These are phyloP conservation scores for Sula dactylatra DNA, from an alignment of 2,113 vertebrate species.

Conservation along the genomic window DNA sequence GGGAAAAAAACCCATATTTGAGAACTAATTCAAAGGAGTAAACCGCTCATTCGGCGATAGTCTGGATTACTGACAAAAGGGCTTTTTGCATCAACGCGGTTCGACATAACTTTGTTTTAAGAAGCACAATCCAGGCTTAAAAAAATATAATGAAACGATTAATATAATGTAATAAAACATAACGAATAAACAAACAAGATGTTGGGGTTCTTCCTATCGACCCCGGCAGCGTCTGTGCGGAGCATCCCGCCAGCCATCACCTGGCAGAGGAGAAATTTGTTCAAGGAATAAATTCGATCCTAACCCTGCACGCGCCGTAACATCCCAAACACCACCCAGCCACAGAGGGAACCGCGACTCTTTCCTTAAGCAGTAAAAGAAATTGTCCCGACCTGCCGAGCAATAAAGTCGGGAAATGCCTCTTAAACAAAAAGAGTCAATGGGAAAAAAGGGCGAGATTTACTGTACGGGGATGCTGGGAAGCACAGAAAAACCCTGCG, in stretches of 20 bases:
- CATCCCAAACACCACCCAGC: conserved; percentile 5
- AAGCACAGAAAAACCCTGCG: not conserved
- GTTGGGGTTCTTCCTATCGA: not conserved
- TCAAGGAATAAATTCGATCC: conserved; percentile 68
- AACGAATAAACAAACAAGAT: not conserved
- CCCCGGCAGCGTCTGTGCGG: not conserved
- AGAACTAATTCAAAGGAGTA: conserved; percentile 46
- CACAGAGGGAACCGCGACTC: not conserved
- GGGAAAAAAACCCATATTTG: not conserved
- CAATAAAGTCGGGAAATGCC: conserved; percentile 49
- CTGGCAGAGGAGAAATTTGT: conserved; percentile 69
- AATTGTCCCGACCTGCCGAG: conserved; percentile 6
- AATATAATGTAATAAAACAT: not conserved
- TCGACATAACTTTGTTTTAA: conserved; percentile 52
- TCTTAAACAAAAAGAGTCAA: conserved; percentile 20
- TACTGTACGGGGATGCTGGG: not conserved
- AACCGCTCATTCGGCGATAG: conserved; percentile 31
- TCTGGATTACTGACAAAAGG: conserved; percentile 69
- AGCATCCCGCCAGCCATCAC: conserved; percentile 59
- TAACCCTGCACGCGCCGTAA: conserved; percentile 57
- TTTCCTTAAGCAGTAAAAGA: conserved; percentile 16
- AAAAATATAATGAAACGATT: not conserved
- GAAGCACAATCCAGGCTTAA: conserved; percentile 47
- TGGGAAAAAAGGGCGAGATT: not conserved
- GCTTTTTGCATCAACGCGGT: conserved; percentile 39